A percentile compares a stretch with the other conserved stretches of the same genome.
Evolutionary conservation across 2,797 vertebrate genomes (phyloP).

Genomic region (Chloroceryle amazona): DNA sequence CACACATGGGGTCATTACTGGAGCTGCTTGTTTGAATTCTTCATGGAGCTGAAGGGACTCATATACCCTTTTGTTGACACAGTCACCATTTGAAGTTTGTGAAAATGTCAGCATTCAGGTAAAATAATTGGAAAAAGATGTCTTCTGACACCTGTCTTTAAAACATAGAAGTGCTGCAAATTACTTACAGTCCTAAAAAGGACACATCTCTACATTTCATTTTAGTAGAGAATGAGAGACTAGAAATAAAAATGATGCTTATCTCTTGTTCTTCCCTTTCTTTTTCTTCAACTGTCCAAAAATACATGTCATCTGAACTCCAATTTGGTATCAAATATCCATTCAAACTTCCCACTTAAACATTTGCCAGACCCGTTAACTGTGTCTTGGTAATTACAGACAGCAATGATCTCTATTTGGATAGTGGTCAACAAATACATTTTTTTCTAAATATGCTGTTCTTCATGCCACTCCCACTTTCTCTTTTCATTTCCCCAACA

Average conservation of each 20-base stretch:
- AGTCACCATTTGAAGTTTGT: neutral
- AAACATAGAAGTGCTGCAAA: conserved; percentile 14
- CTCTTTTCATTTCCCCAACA: neutral
- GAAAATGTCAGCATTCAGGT: conserved; percentile 18
- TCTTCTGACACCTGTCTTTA: conserved; percentile 13
- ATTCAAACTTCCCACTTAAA: neutral
- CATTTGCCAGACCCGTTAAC: neutral
- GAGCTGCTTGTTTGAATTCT: neutral
- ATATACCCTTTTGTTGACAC: neutral
- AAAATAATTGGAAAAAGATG: conserved; percentile 34
- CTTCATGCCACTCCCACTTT: neutral
- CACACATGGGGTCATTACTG: neutral
- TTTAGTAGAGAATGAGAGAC: neutral
- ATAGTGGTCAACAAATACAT: neutral
- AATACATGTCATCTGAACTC: neutral
- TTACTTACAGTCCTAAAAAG: conserved; percentile 24
- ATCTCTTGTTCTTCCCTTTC: neutral
- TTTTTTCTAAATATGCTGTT: neutral
- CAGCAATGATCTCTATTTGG: neutral
- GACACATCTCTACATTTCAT: neutral
- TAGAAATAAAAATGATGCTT: neutral
- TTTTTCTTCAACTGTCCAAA: neutral
- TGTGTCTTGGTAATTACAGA: neutral
- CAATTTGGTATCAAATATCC: neutral
- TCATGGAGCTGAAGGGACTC: neutral